Evolutionary conservation across 2,888 invertebrate species (phyloP), one percentile per base, ranked within the genome.

Genomic region (Cantharis nigra): DNA sequence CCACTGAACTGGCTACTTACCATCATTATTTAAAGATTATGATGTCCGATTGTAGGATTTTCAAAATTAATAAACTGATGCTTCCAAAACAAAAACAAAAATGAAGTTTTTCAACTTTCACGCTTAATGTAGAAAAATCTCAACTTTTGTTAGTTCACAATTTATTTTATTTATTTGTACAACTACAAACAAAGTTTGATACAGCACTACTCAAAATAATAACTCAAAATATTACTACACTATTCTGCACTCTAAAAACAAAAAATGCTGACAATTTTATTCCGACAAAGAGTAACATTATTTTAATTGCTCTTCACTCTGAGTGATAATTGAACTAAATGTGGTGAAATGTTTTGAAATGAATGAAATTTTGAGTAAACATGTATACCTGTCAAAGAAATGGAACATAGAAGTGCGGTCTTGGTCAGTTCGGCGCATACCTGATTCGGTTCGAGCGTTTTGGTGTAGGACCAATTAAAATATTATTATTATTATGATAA

Each of bases 1-100:
- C 80, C 81, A 71, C 79, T 76, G 33, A 74, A 76, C 72, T 70
- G 73, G 70, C 78, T 78, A 77, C 82, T 82, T 82, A 81, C 75
- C 79, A 80, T 81, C 83, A 83, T 83, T 83, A 82, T 80, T 80
- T 72, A 76, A 80, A 83, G 83, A 81, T 83, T 82, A 83, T 76
- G 71, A 77, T 16, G 72, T 74, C 72, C 74, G 71, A 74, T 77
- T 72, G 71, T 72, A 62, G 71, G 72, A 71, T 77, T 77, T 72
- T 65, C 77, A 71, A 74, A 67, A 75, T 20, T 72, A 18, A 74
- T 65, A 23, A 67, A 67, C 26, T 23, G 13, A 20, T 9, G 4
- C 13, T 67, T 23, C 9, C 11, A 26, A 67, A 23, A 67, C 65
- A 64, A 18, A 64, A 49, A 49, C 49, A 49, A 49, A n/a, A 49